A percentile compares a stretch with the other conserved stretches of the same genome.
These are phyloP conservation scores for Tethea ocularis DNA, from an alignment of 2,888 invertebrate species.

Conservation along the genomic window DNA sequence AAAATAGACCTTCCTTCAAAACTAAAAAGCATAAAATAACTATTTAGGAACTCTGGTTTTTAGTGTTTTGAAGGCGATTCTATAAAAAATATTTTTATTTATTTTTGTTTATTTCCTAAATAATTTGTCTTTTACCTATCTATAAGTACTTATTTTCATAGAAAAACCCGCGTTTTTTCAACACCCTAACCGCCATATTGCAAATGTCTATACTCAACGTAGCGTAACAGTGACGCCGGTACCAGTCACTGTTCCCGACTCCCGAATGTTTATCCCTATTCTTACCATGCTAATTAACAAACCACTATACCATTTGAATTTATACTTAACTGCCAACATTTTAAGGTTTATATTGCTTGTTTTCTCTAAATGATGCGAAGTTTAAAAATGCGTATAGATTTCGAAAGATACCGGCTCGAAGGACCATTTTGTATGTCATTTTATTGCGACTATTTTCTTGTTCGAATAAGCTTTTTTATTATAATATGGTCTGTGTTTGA, in stretches of 20 bases:
- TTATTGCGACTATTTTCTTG: background rate
- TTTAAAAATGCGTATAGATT: conserved; percentile 5
- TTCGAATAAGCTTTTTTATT: too few relatives aligned
- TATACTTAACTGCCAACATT: background rate
- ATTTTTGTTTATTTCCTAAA: too few relatives aligned
- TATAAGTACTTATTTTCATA: conserved; percentile 6
- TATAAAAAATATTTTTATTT: too few relatives aligned
- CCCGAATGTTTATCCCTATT: conserved; percentile 8
- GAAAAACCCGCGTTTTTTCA: conserved; percentile 10
- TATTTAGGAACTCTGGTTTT: too few relatives aligned
- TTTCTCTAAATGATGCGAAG: background rate
- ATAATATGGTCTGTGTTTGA: too few relatives aligned
- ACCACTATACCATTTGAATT: background rate
- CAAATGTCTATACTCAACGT: conserved; percentile 6
- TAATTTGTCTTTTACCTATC: too few relatives aligned
- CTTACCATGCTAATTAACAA: conserved; percentile 9
- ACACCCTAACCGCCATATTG: conserved; percentile 10
- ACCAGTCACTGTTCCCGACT: conserved; percentile 17
- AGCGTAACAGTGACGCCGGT: conserved; percentile 14
- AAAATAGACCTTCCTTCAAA: too few relatives aligned
- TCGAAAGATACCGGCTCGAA: background rate
- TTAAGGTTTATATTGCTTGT: background rate
- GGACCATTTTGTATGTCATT: conserved; percentile 2
- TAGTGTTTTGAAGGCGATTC: too few relatives aligned
- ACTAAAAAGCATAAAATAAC: too few relatives aligned